phyloP scores from a whole-genome alignment of 2,888 invertebrate genomes.

The Hybos culiciformis region DNA sequence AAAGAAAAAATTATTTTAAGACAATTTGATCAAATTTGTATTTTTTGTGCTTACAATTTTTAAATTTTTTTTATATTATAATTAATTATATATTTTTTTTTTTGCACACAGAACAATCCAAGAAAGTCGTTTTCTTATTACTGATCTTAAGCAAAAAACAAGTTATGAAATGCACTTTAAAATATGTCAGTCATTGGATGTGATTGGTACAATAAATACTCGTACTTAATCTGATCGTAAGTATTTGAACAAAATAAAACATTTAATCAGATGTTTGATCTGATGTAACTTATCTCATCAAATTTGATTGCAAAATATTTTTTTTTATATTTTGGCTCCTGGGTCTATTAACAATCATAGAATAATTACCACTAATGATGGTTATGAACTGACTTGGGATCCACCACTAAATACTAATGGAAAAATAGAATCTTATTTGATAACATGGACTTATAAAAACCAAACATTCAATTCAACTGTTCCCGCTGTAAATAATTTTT shows the following conservation, averaged over 20 bases:
- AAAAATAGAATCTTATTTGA: conserved; percentile 29
- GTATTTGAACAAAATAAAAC: too few relatives aligned
- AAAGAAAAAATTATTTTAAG: too few relatives aligned
- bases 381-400: conserved; percentile 30
- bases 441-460: conserved; percentile 31
- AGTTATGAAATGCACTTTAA: conserved; percentile 11
- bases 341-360: conserved; percentile 31
- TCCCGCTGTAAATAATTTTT: conserved; percentile 6
- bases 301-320: background rate
- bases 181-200: conserved; percentile 8
- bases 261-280: too few relatives aligned
- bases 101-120: too few relatives aligned
- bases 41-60: too few relatives aligned
- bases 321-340: conserved; percentile 22
- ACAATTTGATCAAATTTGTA: too few relatives aligned
- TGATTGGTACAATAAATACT: conserved; percentile 24
- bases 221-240: conserved; percentile 32
- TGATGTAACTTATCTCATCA: background rate
- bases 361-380: conserved; percentile 26
- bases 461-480: conserved; percentile 29
- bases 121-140: too few relatives aligned
- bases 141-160: conserved; percentile 10
- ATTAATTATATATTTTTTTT: too few relatives aligned
- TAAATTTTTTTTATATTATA: too few relatives aligned
- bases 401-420: conserved; percentile 32